Evolutionary conservation across 1,140 invertebrate species (phyloP).

Genomic region (Pissodes strobi): DNA sequence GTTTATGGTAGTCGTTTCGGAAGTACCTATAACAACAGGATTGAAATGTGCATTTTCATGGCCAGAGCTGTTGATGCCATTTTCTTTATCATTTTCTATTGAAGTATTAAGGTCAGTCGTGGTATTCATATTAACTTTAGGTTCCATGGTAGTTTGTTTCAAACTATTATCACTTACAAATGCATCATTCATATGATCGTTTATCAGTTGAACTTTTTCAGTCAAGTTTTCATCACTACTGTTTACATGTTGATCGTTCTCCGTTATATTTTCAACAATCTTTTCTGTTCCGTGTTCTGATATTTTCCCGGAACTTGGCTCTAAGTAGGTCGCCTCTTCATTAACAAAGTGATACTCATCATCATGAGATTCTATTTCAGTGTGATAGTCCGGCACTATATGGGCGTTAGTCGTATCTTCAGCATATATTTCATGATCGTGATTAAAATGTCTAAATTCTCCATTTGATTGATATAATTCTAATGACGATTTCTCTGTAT

Average conservation of each 20-base stretch:
- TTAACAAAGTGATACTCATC: constrained; percentile 24
- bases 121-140: no score
- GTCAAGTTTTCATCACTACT: background rate
- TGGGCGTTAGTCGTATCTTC: constrained; percentile 41
- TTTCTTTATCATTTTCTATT: background rate
- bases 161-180: background rate
- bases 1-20: background rate
- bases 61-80: background rate
- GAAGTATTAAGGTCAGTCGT: background rate
- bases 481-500: no score
- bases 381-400: constrained; percentile 36
- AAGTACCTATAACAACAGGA: background rate
- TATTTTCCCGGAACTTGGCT: constrained; percentile 40
- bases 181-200: background rate
- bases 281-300: constrained; percentile 43
- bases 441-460: constrained; percentile 31
- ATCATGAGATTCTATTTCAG: constrained; percentile 40
- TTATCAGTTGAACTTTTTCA: background rate
- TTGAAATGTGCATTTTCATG: background rate
- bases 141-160: no score
- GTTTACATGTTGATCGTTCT: background rate
- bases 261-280: constrained; percentile 39
- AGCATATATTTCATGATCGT: constrained; percentile 48
- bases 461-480: background rate
- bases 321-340: constrained; percentile 31